Base-by-base conservation (phyloP, 2,888 invertebrate species). In the Eumacrocentrus americanus region DNA sequence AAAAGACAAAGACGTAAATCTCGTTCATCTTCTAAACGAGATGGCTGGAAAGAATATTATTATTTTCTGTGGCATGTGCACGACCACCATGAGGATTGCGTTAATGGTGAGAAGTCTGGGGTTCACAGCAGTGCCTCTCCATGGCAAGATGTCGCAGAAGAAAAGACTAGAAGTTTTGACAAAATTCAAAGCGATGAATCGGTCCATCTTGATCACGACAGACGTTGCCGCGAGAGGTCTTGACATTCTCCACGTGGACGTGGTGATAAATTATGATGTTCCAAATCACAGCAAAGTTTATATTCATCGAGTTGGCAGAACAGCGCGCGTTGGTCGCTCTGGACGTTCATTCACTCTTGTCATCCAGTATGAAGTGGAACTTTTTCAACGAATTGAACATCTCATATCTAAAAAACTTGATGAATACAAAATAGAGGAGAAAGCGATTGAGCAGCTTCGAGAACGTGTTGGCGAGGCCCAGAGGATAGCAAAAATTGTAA, bases 251-350 rank as follows among this genome's bases (percentile, higher is more conserved):
- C 91, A 91, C 37, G 98, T 99, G 0, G 98, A 99, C 81, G 99
- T 98, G 98, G 99, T 99, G 74, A 95, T 99, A 0, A 98, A 99
- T 79, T 98, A 89, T 78, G 99, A 99, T 85, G 99, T 99, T 1
- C 98, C 99, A 68, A 98, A 99, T 88, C 99, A 99, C 85, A 98
- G 98, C 3, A 95, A 94, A 85, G 98, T 99, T 86, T 99, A 99
- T 79, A 99, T 99, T 73, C 99, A 99, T 83, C 86, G 98, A 65
- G 98, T 99, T 7, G 99, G 99, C 12, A 86, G 99, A 79, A 99
- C 98, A 0, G 99, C 99, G 1, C 86, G 99, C 69, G 98, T 98
- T 4, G 98, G 98, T 0, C 86, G 97, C 53, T 89, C 97, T 0
- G 99, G 99, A 6, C 91, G 91, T 79, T 88, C 99, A 0, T 89